Evolutionary conservation across 2,888 invertebrate species (phyloP), one percentile per base, ranked within the genome.

Genomic region (Drosophila paucipuncta): DNA sequence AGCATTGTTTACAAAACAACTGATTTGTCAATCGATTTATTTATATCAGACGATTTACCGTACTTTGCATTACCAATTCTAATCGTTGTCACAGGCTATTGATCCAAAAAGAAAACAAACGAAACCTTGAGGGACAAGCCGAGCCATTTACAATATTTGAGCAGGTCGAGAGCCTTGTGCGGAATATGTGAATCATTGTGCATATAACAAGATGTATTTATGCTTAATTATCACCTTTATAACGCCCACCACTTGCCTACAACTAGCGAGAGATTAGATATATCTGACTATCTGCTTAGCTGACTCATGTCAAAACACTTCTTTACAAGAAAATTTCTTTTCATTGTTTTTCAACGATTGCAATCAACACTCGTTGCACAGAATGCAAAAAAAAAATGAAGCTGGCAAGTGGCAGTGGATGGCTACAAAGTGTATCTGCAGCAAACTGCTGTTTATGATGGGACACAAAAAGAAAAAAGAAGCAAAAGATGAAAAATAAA

Each of bases 81-180:
- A 85, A 88, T 68, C 18, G 37, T 74, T 79, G 63, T 9, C 69
- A 57, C 53, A 68, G 90, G 70, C 82, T 60, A 31, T 67, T 75
- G 88, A 50, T 68, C 77, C 10, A 39, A 53, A 47, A 16, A 1
- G 2, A n/a, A 18, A 13, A 6, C 9, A 31, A 49, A 10, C 5
- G 1, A n/a, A 16, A 30, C n/a, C 4, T n/a, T n/a, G 4, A 7
- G 4, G 35, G 13, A 13, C 35, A 35, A 35, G 13, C 13, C 4
- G 13, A 13, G 35, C 25, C 35, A 16, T 2, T 41, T 37, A 9
- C 22, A 25, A 5, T 16, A 22, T 18, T 5, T 31, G 9, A 6
- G 4, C 59, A 60, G 35, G 35, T 49, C 49, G 4, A 55, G 3
- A 11, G 16, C 18, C 1, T 11, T 52, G 9, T 18, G 10, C 3